Base-by-base conservation (phyloP, 1,140 invertebrate species). In the Aethina tumida region DNA sequence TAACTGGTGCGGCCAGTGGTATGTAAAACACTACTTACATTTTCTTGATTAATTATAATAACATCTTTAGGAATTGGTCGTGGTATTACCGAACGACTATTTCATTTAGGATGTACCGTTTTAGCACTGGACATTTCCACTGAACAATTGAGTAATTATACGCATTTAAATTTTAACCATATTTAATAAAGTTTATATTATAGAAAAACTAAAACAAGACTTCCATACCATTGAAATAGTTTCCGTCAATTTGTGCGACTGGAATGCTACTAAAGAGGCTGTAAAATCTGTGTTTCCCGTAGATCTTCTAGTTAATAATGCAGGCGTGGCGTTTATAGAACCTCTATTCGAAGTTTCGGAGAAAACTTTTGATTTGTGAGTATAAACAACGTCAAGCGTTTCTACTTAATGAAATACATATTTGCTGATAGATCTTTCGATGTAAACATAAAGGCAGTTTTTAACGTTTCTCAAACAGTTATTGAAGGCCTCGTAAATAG, bases 231-330 rank as follows among this genome's bases (percentile, higher is more conserved):
- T 83, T 20, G 60, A 74, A 42, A 70, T 74, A 14, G 66, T 83
- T 3, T 64, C 69, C 26, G 69, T 79, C 1, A 84, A 95, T 60
- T 49, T 94, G 5, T 54, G 52, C 1, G 67, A 92, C 50, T 94
- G 88, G 87, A 64, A 80, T 2, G 67, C 64, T 27, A 84, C 84
- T 0, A 69, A 70, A 39, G 55, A 68, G 36, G 68, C 65, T 0
- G 45, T 87, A 0, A 43, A 70, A 41, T 54, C 42, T 14, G 42
- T 73, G 8, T 65, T 65, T 10, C 69, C 69, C 1, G 68, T 90
- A 13, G 77, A 91, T 64, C 64, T 83, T 1, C 55, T 91, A 5
- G 83, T 91, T 0, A 92, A 92, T 55, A 92, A 89, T 68, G 88
- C 87, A 1, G 81, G 68, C 1, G 58, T 81, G 9, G 71, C 22